phyloP scores from a whole-genome alignment of 2,797 vertebrate species.

The Anguilla anguilla region DNA sequence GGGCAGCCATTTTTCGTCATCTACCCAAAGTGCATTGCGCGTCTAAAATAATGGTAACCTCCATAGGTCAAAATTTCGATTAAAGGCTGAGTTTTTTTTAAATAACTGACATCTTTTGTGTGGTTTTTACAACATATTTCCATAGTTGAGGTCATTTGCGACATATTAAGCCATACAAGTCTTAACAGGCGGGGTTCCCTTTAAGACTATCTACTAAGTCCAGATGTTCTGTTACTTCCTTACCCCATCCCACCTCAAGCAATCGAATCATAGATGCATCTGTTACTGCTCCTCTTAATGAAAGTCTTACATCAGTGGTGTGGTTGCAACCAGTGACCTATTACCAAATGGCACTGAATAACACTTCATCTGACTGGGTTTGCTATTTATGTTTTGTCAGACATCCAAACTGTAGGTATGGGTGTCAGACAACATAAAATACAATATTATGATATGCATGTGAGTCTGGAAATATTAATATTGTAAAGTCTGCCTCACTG shows the following conservation, averaged over 20 bases:
- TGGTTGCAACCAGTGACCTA: not conserved
- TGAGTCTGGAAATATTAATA: too few relatives aligned
- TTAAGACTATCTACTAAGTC: not conserved
- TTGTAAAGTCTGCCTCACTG: not conserved
- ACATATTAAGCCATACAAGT: too few relatives aligned
- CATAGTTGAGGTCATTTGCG: too few relatives aligned
- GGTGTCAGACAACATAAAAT: not conserved
- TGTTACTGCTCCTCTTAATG: slow-evolving; percentile 22
- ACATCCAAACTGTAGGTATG: not conserved
- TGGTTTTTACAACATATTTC: too few relatives aligned
- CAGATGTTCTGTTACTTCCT: slow-evolving; percentile 6
- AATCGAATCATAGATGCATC: slow-evolving; percentile 36
- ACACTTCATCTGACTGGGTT: not conserved
- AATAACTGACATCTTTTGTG: too few relatives aligned
- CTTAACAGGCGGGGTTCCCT: too few relatives aligned
- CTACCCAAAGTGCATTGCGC: too few relatives aligned
- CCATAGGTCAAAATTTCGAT: too few relatives aligned
- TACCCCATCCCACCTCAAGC: slow-evolving; percentile 21
- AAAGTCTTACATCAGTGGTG: slow-evolving; percentile 1
- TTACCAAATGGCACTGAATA: not conserved
- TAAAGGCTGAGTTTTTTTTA: too few relatives aligned
- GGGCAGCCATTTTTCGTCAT: too few relatives aligned
- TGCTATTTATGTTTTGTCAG: slow-evolving; percentile 18
- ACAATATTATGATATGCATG: not conserved
- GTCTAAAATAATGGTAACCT: too few relatives aligned